Evolutionary conservation across 1,140 invertebrate genomes (phyloP).

Genomic region (Aphis craccivora): DNA sequence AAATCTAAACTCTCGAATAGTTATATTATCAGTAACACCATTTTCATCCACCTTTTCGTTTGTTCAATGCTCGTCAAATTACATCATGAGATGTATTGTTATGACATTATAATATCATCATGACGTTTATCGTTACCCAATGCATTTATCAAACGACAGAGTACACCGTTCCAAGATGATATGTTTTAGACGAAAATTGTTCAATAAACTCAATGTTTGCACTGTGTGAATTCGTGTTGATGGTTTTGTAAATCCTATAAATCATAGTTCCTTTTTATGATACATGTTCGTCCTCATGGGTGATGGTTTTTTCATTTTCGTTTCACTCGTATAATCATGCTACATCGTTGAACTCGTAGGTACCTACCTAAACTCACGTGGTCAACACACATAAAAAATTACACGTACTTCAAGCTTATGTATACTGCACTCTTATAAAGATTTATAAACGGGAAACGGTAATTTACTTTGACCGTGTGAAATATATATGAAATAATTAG

Average conservation of each 20-base stretch:
- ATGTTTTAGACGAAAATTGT: background rate
- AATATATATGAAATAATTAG: constrained; percentile 36
- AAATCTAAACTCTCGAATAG: background rate
- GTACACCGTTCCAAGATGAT: background rate
- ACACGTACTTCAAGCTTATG: background rate
- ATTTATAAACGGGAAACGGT: background rate
- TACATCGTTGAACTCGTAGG: background rate
- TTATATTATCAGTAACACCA: background rate
- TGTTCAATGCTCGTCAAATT: background rate
- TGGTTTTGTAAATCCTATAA: background rate
- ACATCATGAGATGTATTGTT: no score
- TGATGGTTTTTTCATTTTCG: background rate
- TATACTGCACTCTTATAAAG: no score
- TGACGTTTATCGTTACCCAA: background rate
- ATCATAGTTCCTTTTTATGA: background rate
- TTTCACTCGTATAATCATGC: no score
- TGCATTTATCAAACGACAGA: background rate
- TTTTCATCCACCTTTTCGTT: background rate
- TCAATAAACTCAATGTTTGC: background rate
- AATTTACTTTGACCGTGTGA: background rate
- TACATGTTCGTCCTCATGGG: background rate
- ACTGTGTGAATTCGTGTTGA: background rate
- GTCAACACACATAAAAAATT: background rate
- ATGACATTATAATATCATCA: background rate
- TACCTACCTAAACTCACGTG: background rate